Evolutionary conservation across 2,888 invertebrate species (phyloP).

Genomic region (Sacculina carcini): DNA sequence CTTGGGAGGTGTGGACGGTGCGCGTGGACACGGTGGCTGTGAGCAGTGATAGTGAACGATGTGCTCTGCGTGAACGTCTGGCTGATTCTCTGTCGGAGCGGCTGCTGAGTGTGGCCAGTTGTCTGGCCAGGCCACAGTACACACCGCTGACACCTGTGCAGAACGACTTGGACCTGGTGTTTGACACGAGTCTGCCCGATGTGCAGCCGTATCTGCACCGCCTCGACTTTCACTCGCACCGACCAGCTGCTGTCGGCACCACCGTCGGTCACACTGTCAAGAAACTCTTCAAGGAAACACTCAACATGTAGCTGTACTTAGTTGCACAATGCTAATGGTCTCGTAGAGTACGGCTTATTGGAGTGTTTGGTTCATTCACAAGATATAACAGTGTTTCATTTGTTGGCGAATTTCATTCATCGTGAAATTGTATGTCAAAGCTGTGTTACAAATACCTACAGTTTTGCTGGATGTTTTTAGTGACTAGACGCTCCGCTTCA

Average conservation of each 20-base stretch:
- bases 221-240: no score
- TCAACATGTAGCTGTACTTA: slow-evolving; percentile 20
- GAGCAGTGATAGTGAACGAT: slow-evolving; percentile 60
- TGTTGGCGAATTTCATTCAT: no score
- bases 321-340: background rate
- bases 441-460: no score
- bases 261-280: no score
- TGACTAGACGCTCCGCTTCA: no score
- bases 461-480: no score
- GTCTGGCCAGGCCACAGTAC: slow-evolving; percentile 86
- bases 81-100: slow-evolving; percentile 60
- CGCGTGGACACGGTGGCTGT: slow-evolving; percentile 63
- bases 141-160: slow-evolving; percentile 84
- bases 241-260: no score
- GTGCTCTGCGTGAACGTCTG: slow-evolving; percentile 59
- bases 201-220: slow-evolving; percentile 90
- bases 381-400: no score
- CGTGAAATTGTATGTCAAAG: no score
- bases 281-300: slow-evolving; percentile 61
- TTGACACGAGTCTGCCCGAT: slow-evolving; percentile 74
- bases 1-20: slow-evolving; percentile 98
- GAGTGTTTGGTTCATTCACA: no score
- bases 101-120: slow-evolving; percentile 58
- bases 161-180: slow-evolving; percentile 71
- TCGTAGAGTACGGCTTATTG: no score